phyloP scores from a whole-genome alignment of 2,797 vertebrate genomes.

The Apogon talboti region DNA sequence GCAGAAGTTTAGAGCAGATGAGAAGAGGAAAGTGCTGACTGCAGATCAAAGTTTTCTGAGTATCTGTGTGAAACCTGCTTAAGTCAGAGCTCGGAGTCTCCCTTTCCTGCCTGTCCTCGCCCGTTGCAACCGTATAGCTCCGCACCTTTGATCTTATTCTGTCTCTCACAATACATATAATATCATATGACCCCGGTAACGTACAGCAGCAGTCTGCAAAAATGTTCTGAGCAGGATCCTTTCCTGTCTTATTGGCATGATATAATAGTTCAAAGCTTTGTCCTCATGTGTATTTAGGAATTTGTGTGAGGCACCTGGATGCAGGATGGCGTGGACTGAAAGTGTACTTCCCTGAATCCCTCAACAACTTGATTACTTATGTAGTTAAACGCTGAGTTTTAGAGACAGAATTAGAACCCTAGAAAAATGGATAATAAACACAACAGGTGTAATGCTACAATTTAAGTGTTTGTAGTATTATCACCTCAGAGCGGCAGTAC shows the following conservation, averaged over 20 bases:
- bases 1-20: constrained; percentile 27
- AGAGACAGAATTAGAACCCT: no score
- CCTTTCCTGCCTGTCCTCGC: constrained; percentile 1
- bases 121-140: no score
- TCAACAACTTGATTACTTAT: no score
- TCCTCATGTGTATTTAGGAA: neutral
- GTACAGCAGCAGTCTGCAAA: neutral
- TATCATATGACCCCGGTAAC: constrained; percentile 4
- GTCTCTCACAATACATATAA: neutral
- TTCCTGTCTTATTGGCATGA: neutral
- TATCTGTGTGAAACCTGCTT: constrained; percentile 38
- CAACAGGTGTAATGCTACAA: no score
- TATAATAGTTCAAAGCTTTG: neutral
- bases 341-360: no score
- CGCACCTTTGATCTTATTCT: constrained; percentile 29
- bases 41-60: constrained; percentile 49
- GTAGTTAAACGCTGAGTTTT: no score
- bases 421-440: no score
- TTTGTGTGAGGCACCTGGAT: neutral
- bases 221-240: neutral
- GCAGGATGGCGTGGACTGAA: neutral
- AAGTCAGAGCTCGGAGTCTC: constrained; percentile 29
- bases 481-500: constrained; percentile 33
- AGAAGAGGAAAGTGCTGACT: constrained; percentile 53
- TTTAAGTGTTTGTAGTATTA: neutral